phyloP scores from a whole-genome alignment of 2,797 vertebrate genomes.

The Neosalanx taihuensis region DNA sequence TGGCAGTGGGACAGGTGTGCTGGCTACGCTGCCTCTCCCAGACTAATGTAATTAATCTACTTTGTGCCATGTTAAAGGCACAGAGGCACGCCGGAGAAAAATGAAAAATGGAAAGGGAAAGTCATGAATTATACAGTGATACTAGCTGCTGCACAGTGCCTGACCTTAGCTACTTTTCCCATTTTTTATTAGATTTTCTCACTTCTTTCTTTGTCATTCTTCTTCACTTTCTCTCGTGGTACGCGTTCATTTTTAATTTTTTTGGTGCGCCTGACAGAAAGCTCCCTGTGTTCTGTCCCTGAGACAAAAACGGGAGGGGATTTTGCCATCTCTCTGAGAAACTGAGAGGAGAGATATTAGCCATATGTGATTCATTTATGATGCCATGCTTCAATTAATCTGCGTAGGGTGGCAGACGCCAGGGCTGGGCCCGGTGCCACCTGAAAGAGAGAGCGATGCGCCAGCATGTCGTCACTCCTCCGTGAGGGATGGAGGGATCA shows the following conservation, averaged over 20 bases:
- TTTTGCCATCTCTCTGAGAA: slow-evolving; percentile 26
- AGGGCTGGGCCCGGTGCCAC: slow-evolving; percentile 63
- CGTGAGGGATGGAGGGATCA: slow-evolving; percentile 45
- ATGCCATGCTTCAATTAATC: slow-evolving; percentile 70
- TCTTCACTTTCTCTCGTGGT: neutral
- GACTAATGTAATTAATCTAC: slow-evolving; percentile 66
- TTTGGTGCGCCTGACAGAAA: neutral
- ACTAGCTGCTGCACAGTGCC: slow-evolving; percentile 39
- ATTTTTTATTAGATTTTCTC: slow-evolving; percentile 10
- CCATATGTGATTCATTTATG: slow-evolving; percentile 72
- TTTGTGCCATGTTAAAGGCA: slow-evolving; percentile 55
- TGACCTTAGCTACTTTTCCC: slow-evolving; percentile 50
- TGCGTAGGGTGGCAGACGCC: slow-evolving; percentile 62
- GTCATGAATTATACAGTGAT: slow-evolving; percentile 69
- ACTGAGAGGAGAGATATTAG: slow-evolving; percentile 54
- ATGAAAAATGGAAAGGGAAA: slow-evolving; percentile 65
- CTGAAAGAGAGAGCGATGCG: slow-evolving; percentile 43
- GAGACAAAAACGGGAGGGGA: slow-evolving; percentile 47
- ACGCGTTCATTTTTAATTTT: neutral
- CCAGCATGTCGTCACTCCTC: slow-evolving; percentile 20
- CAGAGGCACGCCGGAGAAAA: slow-evolving; percentile 38
- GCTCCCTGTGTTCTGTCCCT: slow-evolving; percentile 14
- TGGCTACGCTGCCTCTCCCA: slow-evolving; percentile 48
- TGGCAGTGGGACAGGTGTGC: slow-evolving; percentile 65
- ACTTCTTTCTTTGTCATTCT: slow-evolving; percentile 17